phyloP scores from a whole-genome alignment of 1,140 invertebrate species.

The Drosophila seguyi region DNA sequence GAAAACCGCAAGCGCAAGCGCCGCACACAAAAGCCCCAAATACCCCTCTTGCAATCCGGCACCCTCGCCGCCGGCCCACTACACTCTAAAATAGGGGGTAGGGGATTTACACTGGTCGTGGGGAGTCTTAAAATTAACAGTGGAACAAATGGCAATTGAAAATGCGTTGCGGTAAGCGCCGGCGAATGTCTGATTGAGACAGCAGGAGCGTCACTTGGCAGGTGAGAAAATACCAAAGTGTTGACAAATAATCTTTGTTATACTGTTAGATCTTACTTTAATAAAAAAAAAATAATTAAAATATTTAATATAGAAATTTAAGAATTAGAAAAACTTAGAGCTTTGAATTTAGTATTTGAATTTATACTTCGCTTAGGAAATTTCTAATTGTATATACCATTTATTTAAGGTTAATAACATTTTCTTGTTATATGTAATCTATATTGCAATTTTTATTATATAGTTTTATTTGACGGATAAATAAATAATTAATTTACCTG shows the following conservation, averaged over 20 bases:
- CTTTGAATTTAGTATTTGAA: no score
- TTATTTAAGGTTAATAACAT: no score
- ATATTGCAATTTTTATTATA: no score
- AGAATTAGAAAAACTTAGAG: no score
- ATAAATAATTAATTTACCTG: no score
- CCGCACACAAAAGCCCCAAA: constrained; percentile 20
- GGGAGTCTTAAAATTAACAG: constrained; percentile 61
- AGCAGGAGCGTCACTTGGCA: constrained; percentile 20
- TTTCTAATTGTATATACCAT: no score
- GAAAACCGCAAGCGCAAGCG: constrained; percentile 61
- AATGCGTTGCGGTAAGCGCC: constrained; percentile 43
- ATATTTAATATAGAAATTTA: no score
- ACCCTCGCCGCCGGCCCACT: background rate
- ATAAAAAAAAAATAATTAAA: no score
- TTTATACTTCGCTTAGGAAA: no score
- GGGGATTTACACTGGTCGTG: constrained; percentile 45
- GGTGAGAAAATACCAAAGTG: constrained; percentile 35
- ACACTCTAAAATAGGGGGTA: background rate
- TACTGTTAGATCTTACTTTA: constrained; percentile 1
- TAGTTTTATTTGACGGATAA: no score
- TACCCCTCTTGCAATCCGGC: constrained; percentile 3
- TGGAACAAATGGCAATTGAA: constrained; percentile 55
- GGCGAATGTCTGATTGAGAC: constrained; percentile 6
- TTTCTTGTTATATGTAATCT: no score
- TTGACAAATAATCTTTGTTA: constrained; percentile 6